These are phyloP conservation scores for Trididemnum miniatum DNA, from an alignment of 23 tunicate species.

Conservation along the genomic window DNA sequence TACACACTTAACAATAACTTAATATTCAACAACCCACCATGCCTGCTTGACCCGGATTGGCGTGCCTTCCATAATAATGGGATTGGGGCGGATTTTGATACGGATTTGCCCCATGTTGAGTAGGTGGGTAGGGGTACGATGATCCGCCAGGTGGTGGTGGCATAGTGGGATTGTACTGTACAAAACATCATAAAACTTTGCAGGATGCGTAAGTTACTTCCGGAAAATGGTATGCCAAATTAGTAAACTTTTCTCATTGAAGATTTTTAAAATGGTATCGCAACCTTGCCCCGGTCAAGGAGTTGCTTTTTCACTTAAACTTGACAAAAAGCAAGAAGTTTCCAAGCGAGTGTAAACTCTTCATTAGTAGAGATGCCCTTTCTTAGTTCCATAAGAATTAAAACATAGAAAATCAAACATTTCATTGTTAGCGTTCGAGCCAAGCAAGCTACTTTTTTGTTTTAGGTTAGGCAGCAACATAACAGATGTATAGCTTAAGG, in stretches of 20 bases:
- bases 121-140: constrained; percentile 15
- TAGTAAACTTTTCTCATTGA: too few relatives aligned
- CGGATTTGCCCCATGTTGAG: not conserved
- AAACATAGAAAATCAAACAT: too few relatives aligned
- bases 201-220: too few relatives aligned
- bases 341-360: not conserved
- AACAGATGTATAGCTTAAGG: too few relatives aligned
- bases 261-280: too few relatives aligned
- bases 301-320: not conserved
- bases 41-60: not conserved
- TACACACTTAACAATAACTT: not conserved
- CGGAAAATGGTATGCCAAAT: too few relatives aligned
- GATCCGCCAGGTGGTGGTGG: constrained; percentile 32
- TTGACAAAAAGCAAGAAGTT: not conserved
- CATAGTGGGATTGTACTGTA: constrained; percentile 33
- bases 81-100: not conserved
- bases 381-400: not conserved
- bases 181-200: too few relatives aligned
- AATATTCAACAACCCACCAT: not conserved
- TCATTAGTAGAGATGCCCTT: not conserved
- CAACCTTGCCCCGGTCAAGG: too few relatives aligned
- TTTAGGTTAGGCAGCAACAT: too few relatives aligned
- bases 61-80: not conserved
- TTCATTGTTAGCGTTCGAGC: too few relatives aligned
- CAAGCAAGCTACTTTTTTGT: too few relatives aligned